Evolutionary conservation across 37 sponge, comb jelly and placozoan species (phyloP).

Genomic region (Aphrocallistes beatrix): DNA sequence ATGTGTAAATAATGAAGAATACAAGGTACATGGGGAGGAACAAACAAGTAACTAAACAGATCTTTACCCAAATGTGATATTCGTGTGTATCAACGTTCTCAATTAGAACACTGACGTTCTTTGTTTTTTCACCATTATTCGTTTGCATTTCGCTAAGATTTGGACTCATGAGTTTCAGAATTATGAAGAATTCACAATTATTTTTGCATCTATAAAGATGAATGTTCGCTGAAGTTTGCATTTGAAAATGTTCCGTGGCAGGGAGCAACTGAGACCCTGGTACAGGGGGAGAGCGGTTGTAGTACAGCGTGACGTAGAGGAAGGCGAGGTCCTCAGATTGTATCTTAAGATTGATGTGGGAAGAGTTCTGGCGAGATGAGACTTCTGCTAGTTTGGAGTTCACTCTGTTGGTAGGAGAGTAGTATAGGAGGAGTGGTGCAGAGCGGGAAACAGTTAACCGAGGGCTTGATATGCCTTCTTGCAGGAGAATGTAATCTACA

Average conservation of each 20-base stretch:
- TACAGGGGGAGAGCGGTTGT: not conserved
- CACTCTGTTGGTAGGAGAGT: not conserved
- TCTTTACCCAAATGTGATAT: not conserved
- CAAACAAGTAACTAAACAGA: slow-evolving; percentile 8
- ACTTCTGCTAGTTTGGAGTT: too few relatives aligned
- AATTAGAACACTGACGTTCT: not conserved
- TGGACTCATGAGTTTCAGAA: not conserved
- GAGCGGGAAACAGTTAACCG: not conserved
- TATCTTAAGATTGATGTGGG: not conserved
- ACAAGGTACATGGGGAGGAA: not conserved
- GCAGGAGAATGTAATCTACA: slow-evolving; percentile 2
- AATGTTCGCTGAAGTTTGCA: not conserved
- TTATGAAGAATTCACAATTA: not conserved
- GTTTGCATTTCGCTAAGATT: not conserved
- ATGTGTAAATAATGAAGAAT: not conserved
- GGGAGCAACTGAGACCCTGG: not conserved
- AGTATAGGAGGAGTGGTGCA: not conserved
- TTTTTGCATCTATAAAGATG: not conserved
- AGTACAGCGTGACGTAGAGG: not conserved
- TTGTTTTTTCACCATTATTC: not conserved
- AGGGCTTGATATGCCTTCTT: not conserved
- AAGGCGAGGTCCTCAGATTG: not conserved
- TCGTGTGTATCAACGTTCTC: not conserved
- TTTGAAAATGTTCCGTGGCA: not conserved
- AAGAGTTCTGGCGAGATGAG: not conserved